phyloP scores from a whole-genome alignment of 2,797 vertebrate species.

The Sebastes aleutianus region DNA sequence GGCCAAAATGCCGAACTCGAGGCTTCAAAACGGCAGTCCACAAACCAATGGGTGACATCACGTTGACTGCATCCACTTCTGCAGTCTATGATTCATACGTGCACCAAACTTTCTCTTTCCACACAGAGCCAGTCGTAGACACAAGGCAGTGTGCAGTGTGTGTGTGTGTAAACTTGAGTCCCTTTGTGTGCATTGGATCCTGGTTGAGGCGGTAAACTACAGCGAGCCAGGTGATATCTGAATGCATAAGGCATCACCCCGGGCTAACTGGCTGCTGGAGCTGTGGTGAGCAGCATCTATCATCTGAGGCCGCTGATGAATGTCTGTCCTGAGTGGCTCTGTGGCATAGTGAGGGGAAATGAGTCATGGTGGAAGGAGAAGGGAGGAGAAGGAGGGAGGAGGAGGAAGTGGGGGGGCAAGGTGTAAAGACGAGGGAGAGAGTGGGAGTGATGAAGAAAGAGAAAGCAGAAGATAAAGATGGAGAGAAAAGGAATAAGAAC shows the following conservation, averaged over 20 bases:
- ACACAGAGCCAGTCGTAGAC: neutral
- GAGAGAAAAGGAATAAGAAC: conserved; percentile 12
- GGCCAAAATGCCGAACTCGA: too few species aligned
- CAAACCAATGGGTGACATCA: too few species aligned
- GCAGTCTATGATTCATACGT: neutral
- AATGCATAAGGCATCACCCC: conserved; percentile 80
- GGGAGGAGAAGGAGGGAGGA: conserved; percentile 5
- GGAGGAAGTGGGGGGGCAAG: conserved; percentile 1
- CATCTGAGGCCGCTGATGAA: conserved; percentile 83
- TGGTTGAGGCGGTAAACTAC: conserved; percentile 27
- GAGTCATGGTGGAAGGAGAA: conserved; percentile 60
- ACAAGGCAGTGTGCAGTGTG: neutral
- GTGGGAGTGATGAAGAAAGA: conserved; percentile 7
- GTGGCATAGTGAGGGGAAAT: conserved; percentile 65
- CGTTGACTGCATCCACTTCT: too few species aligned
- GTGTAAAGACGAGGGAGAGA: conserved; percentile 27
- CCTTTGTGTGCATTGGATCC: conserved; percentile 34
- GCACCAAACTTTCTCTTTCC: conserved; percentile 38
- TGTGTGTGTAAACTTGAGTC: conserved; percentile 29
- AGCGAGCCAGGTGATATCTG: conserved; percentile 80
- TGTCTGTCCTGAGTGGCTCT: conserved; percentile 81
- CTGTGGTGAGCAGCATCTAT: conserved; percentile 82
- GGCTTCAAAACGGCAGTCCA: too few species aligned
- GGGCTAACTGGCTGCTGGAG: conserved; percentile 76
- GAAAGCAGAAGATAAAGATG: conserved; percentile 12